phyloP scores from a whole-genome alignment of 2,888 invertebrate genomes.

The Andrena praecox region DNA sequence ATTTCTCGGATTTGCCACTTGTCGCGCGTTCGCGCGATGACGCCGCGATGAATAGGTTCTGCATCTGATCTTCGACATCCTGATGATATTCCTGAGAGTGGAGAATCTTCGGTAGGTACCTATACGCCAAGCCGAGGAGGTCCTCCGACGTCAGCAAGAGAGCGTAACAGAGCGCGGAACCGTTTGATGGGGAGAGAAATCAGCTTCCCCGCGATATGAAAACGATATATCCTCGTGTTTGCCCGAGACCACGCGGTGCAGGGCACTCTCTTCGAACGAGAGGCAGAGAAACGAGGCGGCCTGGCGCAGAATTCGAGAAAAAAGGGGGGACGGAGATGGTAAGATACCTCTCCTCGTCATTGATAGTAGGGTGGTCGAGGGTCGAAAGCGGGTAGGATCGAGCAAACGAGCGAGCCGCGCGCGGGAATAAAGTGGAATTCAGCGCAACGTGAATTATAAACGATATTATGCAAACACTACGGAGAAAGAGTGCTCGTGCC shows the following conservation, averaged over 20 bases:
- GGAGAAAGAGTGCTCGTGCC: constrained; percentile 72
- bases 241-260: not conserved
- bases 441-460: constrained; percentile 83
- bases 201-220: not conserved
- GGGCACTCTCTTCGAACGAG: not conserved
- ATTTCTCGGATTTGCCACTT: no score
- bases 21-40: no score
- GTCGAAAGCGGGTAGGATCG: constrained; percentile 58
- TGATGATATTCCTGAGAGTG: no score
- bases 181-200: not conserved
- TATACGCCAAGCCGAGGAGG: no score
- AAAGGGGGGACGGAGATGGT: constrained; percentile 19
- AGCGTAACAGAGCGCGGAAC: not conserved
- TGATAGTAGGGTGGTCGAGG: constrained; percentile 38
- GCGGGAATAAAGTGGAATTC: constrained; percentile 80
- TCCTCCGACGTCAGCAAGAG: not conserved
- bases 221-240: constrained; percentile 15
- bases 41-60: no score
- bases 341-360: constrained; percentile 26
- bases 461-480: constrained; percentile 83
- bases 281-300: constrained; percentile 1
- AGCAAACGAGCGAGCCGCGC: constrained; percentile 54
- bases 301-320: not conserved
- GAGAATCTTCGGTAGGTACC: not conserved
- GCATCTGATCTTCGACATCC: no score